These are phyloP conservation scores for Epinephelus lanceolatus DNA, from an alignment of 2,113 vertebrate genomes.

Conservation along the genomic window DNA sequence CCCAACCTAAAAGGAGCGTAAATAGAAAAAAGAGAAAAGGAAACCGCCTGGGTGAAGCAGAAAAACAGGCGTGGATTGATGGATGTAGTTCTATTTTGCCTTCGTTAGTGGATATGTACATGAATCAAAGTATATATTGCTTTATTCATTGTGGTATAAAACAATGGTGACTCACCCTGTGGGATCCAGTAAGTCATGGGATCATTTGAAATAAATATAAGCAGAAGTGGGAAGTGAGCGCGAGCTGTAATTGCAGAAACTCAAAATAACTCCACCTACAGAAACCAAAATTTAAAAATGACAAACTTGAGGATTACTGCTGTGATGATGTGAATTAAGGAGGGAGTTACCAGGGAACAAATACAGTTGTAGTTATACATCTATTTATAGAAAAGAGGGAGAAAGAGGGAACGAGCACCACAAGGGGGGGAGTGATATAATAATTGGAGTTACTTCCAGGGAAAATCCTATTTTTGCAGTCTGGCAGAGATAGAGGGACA, in stretches of 20 bases:
- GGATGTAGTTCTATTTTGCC: not conserved
- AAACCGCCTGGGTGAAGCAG: not conserved
- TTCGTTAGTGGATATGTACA: conserved; percentile 7
- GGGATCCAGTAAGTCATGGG: conserved; percentile 4
- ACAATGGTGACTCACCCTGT: conserved; percentile 14
- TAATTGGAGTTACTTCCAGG: conserved; percentile 70
- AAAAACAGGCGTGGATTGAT: not conserved
- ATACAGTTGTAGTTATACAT: conserved; percentile 37
- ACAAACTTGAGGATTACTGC: conserved; percentile 47
- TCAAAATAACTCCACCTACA: conserved; percentile 45
- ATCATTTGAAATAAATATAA: conserved; percentile 27
- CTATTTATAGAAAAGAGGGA: conserved; percentile 60
- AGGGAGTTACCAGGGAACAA: conserved; percentile 31
- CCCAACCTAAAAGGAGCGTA: not conserved
- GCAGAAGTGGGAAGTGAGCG: conserved; percentile 27
- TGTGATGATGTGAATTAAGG: conserved; percentile 48
- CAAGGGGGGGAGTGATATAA: conserved; percentile 53
- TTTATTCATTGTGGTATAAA: not conserved
- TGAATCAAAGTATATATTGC: conserved; percentile 19
- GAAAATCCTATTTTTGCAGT: conserved; percentile 74
- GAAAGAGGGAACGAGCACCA: conserved; percentile 6
- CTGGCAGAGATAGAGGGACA: conserved; percentile 66
- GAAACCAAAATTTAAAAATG: conserved; percentile 47
- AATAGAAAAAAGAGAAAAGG: not conserved
- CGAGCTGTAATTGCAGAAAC: conserved; percentile 15